A percentile compares a stretch with the other conserved stretches of the same genome.
Conservation (phyloP, 2,888 invertebrate species). For the Acronicta psi region DNA sequence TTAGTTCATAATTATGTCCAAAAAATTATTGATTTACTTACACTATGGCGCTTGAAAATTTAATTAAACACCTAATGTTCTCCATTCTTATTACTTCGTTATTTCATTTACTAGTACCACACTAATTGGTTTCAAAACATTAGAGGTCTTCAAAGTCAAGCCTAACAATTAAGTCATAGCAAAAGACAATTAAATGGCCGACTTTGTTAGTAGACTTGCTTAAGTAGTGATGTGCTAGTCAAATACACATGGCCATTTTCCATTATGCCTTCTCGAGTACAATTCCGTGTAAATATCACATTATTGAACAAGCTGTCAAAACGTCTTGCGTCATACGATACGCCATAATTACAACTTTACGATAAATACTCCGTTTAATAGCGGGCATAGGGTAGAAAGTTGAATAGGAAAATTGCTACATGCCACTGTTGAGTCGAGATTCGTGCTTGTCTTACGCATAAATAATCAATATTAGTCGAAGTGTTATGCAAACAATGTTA, state of each 20-base stretch:
- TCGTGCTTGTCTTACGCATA: constrained; percentile 23
- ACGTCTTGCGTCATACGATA: no score
- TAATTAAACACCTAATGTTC: not conserved
- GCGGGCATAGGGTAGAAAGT: constrained; percentile 45
- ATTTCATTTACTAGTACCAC: constrained; percentile 4
- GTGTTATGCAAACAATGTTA: not conserved
- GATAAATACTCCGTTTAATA: constrained; percentile 38
- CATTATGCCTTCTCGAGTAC: constrained; percentile 18
- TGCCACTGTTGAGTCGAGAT: constrained; percentile 29
- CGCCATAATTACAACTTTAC: constrained; percentile 48
- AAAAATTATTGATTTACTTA: not conserved
- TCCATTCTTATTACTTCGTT: not conserved
- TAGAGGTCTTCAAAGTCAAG: constrained; percentile 21
- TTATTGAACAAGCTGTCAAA: constrained; percentile 53
- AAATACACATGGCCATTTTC: constrained; percentile 43
- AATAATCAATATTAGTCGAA: constrained; percentile 11
- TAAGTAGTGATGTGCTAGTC: constrained; percentile 22
- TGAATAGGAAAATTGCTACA: constrained; percentile 36
- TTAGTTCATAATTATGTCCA: not conserved
- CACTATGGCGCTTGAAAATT: not conserved
- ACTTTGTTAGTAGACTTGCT: constrained; percentile 20
- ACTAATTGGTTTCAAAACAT: constrained; percentile 37
- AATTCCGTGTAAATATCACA: constrained; percentile 33
- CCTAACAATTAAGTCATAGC: constrained; percentile 40
- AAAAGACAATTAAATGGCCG: constrained; percentile 44